Evolutionary conservation across 2,888 invertebrate genomes (phyloP).

Genomic region (Tenthredo mesomela): DNA sequence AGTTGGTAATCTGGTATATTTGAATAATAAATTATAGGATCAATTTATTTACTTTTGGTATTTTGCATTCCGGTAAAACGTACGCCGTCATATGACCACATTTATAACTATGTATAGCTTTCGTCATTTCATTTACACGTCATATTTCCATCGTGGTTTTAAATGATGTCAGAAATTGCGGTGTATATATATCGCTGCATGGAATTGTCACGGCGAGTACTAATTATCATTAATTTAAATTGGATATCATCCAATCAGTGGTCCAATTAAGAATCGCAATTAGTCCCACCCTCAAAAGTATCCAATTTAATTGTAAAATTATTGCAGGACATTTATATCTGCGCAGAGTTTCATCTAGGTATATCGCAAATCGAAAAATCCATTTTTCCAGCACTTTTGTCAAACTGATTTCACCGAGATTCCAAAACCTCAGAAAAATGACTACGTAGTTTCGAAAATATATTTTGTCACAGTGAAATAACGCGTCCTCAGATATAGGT

Average conservation of each 20-base stretch:
- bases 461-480: constrained; percentile 15
- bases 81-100: background rate
- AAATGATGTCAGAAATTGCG: background rate
- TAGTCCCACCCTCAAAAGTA: constrained; percentile 57
- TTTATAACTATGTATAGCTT: background rate
- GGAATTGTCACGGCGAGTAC: background rate
- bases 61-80: background rate
- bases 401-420: background rate
- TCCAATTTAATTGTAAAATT: background rate
- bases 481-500: background rate
- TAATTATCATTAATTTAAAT: constrained; percentile 12
- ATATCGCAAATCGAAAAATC: background rate
- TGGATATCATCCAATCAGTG: constrained; percentile 65
- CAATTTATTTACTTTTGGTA: background rate
- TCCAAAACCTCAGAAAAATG: too few relatives aligned
- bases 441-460: background rate
- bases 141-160: background rate
- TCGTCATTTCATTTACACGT: background rate
- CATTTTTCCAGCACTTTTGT: background rate
- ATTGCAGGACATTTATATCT: background rate
- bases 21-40: constrained; percentile 4
- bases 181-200: background rate
- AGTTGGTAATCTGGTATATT: background rate
- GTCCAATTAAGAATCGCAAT: constrained; percentile 70
- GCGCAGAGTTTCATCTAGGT: background rate